phyloP scores from a whole-genome alignment of 2,113 vertebrate species.

The Zeus faber region DNA sequence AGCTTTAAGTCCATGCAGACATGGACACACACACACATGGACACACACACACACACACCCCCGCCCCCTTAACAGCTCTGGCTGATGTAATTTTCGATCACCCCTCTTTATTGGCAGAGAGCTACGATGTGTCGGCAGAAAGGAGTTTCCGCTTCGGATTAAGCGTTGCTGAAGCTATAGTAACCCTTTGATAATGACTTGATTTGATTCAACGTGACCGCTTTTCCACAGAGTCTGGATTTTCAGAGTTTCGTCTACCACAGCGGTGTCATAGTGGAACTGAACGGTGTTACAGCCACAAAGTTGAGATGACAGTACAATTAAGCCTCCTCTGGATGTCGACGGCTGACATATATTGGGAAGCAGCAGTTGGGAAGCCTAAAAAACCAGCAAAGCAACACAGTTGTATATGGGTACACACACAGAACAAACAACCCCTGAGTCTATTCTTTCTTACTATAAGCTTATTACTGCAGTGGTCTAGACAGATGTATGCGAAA shows the following conservation, averaged over 20 bases:
- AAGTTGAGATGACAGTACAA: constrained; percentile 31
- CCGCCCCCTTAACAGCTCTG: too few relatives aligned
- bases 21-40: too few relatives aligned
- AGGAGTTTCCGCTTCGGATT: neutral
- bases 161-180: too few relatives aligned
- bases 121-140: too few relatives aligned
- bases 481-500: neutral
- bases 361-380: constrained; percentile 4
- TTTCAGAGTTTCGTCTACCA: constrained; percentile 36
- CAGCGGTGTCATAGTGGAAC: constrained; percentile 35
- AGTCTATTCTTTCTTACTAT: too few relatives aligned
- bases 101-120: too few relatives aligned
- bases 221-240: constrained; percentile 22
- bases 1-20: too few relatives aligned
- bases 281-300: constrained; percentile 9
- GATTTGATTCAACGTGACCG: constrained; percentile 35
- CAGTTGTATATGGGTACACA: too few relatives aligned
- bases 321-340: constrained; percentile 21
- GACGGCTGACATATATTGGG: constrained; percentile 19
- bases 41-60: too few relatives aligned
- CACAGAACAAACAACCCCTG: too few relatives aligned
- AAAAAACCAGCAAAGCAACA: too few relatives aligned
- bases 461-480: neutral
- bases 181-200: neutral
- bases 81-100: too few relatives aligned